Conservation (phyloP, 1,140 invertebrate species). For the Brachionus plicatilis region DNA sequence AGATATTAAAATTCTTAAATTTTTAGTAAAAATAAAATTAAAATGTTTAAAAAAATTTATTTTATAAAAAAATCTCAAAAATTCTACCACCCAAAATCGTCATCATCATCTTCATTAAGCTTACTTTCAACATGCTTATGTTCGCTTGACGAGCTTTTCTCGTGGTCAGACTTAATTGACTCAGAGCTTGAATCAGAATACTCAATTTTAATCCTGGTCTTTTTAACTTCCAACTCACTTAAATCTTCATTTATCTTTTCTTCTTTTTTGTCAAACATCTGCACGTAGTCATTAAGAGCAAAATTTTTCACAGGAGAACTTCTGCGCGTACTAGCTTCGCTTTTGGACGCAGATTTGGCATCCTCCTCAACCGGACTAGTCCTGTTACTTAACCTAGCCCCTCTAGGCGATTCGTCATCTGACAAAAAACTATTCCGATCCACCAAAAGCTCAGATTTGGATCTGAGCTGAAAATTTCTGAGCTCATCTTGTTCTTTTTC, state of each 20-base stretch:
- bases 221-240: background rate
- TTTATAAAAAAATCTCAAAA: too few species aligned
- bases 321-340: background rate
- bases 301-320: background rate
- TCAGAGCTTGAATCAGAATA: conserved; percentile 26
- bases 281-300: background rate
- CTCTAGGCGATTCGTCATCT: background rate
- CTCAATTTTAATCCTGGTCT: conserved; percentile 23
- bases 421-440: background rate
- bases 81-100: background rate
- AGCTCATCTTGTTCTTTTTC: background rate
- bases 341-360: background rate
- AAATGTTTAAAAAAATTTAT: too few species aligned
- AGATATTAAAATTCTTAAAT: too few species aligned
- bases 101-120: background rate
- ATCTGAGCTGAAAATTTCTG: background rate
- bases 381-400: background rate
- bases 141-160: background rate
- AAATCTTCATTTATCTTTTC: background rate
- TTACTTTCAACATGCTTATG: background rate
- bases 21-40: too few species aligned
- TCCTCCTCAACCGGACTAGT: background rate
- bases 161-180: background rate
- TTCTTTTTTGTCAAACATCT: conserved; percentile 30
- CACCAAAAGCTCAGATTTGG: background rate